Evolutionary conservation across 2,888 invertebrate genomes (phyloP).

Genomic region (Argyra leucocephala): DNA sequence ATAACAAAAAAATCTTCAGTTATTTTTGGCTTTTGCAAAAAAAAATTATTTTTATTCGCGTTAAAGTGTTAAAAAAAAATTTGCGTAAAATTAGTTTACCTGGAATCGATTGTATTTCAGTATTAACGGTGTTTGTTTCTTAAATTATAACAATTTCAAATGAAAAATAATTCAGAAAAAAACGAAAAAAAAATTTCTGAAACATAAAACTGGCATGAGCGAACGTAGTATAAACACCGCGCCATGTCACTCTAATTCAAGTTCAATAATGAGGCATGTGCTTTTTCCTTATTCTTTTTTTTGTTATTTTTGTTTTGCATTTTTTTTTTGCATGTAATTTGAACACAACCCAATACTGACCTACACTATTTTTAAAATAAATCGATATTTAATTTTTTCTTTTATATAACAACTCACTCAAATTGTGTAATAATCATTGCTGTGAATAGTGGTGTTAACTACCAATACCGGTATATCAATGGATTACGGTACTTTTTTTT

Average conservation of each 20-base stretch:
- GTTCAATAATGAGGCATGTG: not conserved
- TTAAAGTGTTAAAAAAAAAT: conserved; percentile 6
- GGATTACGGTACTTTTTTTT: too few species aligned
- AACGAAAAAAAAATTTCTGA: not conserved
- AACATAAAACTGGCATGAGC: not conserved
- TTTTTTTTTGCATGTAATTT: not conserved
- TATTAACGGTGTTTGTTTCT: not conserved
- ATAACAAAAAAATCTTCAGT: not conserved
- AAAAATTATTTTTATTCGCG: not conserved
- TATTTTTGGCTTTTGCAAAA: not conserved
- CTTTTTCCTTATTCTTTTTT: not conserved
- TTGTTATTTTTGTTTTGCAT: not conserved
- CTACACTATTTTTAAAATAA: not conserved
- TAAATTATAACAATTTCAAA: not conserved
- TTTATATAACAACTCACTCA: too few species aligned
- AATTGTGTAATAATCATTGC: too few species aligned
- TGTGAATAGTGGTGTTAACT: too few species aligned
- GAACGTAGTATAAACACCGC: not conserved
- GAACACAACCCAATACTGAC: not conserved
- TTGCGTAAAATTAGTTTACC: conserved; percentile 3
- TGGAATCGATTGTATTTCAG: not conserved
- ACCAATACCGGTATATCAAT: too few species aligned
- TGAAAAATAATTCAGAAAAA: not conserved
- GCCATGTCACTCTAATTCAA: not conserved
- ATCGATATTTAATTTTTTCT: too few species aligned